Evolutionary conservation across 2,113 vertebrate species (phyloP), one percentile per base, ranked within the genome.

Genomic region (Pachycephala philippinensis): DNA sequence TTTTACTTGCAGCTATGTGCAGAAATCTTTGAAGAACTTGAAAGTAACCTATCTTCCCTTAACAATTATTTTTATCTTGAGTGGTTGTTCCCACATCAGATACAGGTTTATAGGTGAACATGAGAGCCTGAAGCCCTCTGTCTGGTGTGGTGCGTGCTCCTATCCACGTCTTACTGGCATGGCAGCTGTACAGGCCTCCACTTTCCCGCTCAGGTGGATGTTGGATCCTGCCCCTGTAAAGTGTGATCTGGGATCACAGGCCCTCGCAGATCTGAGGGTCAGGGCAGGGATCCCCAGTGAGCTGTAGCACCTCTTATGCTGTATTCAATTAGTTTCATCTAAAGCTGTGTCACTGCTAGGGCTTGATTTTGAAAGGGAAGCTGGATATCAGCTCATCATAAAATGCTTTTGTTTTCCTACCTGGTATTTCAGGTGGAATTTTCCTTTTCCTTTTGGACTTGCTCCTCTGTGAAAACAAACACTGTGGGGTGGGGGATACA

Each of bases 21-120:
- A 92, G 83, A 30, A 80, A n/a, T 50, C 92, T 96, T 93, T 93
- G 88, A 96, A 91, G 93, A 91, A 85, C 78, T 95, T 96, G 63
- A 77, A 95, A 94, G 92, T 52, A 95, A 77, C 91, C 70, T 90
- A 59, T 93, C 93, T 97, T 84, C 69, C 84, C 60, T 72, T 85
- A 57, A 69, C 82, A 76, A 69, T 84, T 88, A 85, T 44, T 90
- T 93, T 86, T 77, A 95, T 95, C 91, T 92, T 30, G 42, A 70
- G 21, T 86, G 66, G 45, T 90, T 93, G 45, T 88, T 95, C 66
- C 94, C 90, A 95, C 95, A 92, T 95, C 90, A 94, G 85, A 93
- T 60, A 39, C 31, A 59, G 71, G 71, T 76, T 95, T 90, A 11
- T 50, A 72, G 78, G 65, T 59, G 44, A 93, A 85, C 28, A 74